A percentile compares a stretch with the other conserved stretches of the same genome.
These are phyloP conservation scores for Sialis lutaria DNA, from an alignment of 2,888 invertebrate genomes.

Conservation along the genomic window DNA sequence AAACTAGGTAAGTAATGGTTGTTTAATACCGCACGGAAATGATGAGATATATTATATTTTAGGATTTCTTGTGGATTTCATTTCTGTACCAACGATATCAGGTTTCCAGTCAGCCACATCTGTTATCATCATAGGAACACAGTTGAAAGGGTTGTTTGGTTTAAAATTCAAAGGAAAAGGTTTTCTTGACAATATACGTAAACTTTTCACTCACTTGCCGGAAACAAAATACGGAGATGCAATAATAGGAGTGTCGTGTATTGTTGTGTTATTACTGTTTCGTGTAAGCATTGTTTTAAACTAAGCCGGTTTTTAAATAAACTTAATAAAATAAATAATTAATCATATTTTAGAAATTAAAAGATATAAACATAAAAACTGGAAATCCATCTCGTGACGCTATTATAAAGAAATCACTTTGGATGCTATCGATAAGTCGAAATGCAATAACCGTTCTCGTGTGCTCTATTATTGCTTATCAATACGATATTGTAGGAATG, in stretches of 20 bases:
- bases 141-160: conserved; percentile 58
- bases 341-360: conserved; percentile 35
- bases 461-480: conserved; percentile 40
- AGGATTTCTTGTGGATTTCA: conserved; percentile 75
- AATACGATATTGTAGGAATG: conserved; percentile 26
- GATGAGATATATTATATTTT: conserved; percentile 8
- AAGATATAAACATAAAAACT: conserved; percentile 29
- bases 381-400: conserved; percentile 17
- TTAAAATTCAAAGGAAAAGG: conserved; percentile 48
- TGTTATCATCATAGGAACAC: conserved; percentile 55
- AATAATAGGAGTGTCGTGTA: conserved; percentile 43
- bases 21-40: not conserved
- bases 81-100: conserved; percentile 65
- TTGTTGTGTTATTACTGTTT: conserved; percentile 43
- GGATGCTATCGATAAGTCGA: conserved; percentile 59
- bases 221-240: conserved; percentile 42
- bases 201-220: conserved; percentile 28
- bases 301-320: not conserved
- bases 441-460: conserved; percentile 61
- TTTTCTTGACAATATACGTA: conserved; percentile 38
- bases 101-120: conserved; percentile 77
- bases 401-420: conserved; percentile 36
- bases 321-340: not conserved
- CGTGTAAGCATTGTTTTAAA: conserved; percentile 32
- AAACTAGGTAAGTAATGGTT: conserved; percentile 42